phyloP scores from a whole-genome alignment of 2,888 invertebrate genomes.

The Diplolepis rosae region DNA sequence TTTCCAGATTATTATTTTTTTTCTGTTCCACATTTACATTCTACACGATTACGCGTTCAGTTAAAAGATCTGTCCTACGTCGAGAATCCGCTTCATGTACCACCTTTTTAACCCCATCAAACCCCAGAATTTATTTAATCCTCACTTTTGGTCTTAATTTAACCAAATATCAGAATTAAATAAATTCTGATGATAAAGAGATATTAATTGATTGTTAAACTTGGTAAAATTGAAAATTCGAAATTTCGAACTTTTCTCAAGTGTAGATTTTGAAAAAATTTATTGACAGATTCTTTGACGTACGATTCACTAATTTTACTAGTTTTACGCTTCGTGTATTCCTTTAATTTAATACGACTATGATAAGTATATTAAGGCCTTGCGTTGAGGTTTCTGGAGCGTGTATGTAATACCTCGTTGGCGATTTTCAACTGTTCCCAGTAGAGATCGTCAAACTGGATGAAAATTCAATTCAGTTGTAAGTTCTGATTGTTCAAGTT shows the following conservation, averaged over 20 bases:
- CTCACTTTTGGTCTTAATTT: no score
- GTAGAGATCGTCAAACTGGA: conserved; percentile 1
- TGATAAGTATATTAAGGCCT: conserved; percentile 69
- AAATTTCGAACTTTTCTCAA: neutral
- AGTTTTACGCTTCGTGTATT: conserved; percentile 11
- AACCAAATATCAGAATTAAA: no score
- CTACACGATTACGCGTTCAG: conserved; percentile 12
- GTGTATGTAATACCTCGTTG: conserved; percentile 43
- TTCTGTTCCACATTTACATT: conserved; percentile 11
- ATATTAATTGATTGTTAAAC: no score
- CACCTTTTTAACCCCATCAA: neutral
- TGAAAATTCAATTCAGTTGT: neutral
- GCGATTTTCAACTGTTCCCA: conserved; percentile 62
- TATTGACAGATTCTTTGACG: neutral
- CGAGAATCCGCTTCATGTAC: neutral
- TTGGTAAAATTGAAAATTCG: neutral
- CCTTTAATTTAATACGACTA: conserved; percentile 45
- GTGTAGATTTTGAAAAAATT: neutral
- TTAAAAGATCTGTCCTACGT: neutral
- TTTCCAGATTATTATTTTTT: conserved; percentile 9
- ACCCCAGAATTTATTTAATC: no score
- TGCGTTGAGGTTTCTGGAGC: conserved; percentile 62
- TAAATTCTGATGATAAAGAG: no score
- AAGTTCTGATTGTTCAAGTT: neutral
- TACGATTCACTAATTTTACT: neutral